Evolutionary conservation across 2,797 vertebrate genomes (phyloP), one percentile per base, ranked within the genome.

Genomic region (Epinephelus coioides): DNA sequence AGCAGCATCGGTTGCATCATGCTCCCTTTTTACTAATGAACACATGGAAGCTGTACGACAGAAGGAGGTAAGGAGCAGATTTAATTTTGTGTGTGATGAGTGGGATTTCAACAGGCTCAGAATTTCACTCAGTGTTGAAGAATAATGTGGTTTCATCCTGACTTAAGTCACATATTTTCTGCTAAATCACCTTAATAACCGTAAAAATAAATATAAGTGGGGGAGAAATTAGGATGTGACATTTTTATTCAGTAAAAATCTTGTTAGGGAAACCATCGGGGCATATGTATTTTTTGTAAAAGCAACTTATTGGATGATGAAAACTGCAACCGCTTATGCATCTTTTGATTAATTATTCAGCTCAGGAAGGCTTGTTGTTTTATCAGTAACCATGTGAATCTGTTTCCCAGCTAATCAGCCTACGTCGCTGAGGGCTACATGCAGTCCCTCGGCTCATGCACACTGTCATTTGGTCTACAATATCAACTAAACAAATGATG

Each of bases 21-120:
- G 79, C 60, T 75, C 43, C 30, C 13, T 12, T 73, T 84, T 75
- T 3, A 72, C 49, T 18, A n/a, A 64, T 54, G 46, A 88, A 73
- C 56, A n/a, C n/a, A 86, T 81, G 80, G 86, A 80, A 82, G 71
- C 77, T 85, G 63, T 86, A 21, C 75, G 21, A 69, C 65, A 60
- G 63, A 78, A 47, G 51, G 73, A 87, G 93, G 93, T 94, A 86
- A 91, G 91, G 53, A 9, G 56, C 6, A 0, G 19, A 53, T 44
- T 65, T 51, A 57, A 8, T 55, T 59, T 53, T 23, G 7, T 30
- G 5, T 34, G 9, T 63, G 3, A 61, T 38, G 6, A 2, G 7
- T 65, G 14, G 18, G 49, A 53, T 27, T 51, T 67, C 18, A 47
- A 5, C 3, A 9, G 13, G 12, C 21, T 56, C 0, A 2, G 49